A percentile compares a stretch with the other conserved stretches of the same genome.
Evolutionary conservation across 1,140 invertebrate species (phyloP).

Genomic region (Liolophura sinensis): DNA sequence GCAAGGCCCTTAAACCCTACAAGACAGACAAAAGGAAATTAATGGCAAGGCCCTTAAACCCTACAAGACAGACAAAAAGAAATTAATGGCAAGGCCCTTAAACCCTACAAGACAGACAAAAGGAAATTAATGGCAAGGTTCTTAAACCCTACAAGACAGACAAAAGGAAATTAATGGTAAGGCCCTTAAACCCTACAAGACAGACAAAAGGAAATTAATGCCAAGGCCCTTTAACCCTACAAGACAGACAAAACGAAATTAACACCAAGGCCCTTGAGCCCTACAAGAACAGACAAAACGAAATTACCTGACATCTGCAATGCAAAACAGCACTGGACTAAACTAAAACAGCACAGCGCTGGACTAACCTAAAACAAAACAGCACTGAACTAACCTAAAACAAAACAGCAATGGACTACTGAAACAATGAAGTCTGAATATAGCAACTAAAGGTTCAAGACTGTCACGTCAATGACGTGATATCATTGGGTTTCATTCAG

Average conservation of each 20-base stretch:
- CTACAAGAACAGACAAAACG: conserved; percentile 22
- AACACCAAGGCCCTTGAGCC: conserved; percentile 44
- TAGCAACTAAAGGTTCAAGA: too few relatives aligned
- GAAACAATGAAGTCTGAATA: too few relatives aligned
- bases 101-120: conserved; percentile 36
- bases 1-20: conserved; percentile 47
- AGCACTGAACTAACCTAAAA: too few relatives aligned
- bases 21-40: conserved; percentile 2
- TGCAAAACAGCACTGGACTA: too few relatives aligned
- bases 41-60: conserved; percentile 45
- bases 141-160: conserved; percentile 38
- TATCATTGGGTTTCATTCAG: too few relatives aligned
- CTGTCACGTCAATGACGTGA: too few relatives aligned
- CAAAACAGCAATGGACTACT: too few relatives aligned
- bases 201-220: too few relatives aligned
- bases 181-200: conserved; percentile 43
- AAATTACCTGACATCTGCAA: too few relatives aligned
- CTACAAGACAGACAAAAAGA: conserved; percentile 20
- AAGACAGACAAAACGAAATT: conserved; percentile 1
- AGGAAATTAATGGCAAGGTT: conserved; percentile 31
- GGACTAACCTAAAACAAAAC: too few relatives aligned
- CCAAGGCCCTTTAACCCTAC: conserved; percentile 47
- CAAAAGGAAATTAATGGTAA: conserved; percentile 19
- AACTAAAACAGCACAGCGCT: too few relatives aligned
- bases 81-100: conserved; percentile 35